Evolutionary conservation across 2,888 invertebrate species (phyloP), one percentile per base, ranked within the genome.

Genomic region (Andrena camellia): DNA sequence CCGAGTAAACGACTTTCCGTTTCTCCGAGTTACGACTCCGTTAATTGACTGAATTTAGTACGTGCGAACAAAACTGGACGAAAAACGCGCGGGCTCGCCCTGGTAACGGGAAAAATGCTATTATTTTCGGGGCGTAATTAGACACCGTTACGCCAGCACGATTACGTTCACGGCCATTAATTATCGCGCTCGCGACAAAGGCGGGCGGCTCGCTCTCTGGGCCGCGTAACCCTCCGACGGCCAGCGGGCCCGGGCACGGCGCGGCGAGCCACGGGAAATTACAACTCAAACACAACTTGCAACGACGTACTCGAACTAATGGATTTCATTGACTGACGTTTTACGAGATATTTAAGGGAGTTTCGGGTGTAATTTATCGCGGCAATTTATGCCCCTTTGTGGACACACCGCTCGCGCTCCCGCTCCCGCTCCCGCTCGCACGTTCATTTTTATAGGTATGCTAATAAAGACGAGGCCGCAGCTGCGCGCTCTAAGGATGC

Each of bases 371-470:
- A 92, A 93, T 93, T 93, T 92, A 93, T 89, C 89, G 90, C 88
- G 89, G 89, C 88, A 91, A 90, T 91, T 92, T 90, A 90, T 91
- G 89, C 87, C 88, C 83, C 84, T 77, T 78, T 83, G 87, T 81
- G 83, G 81, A 79, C 70, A 78, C 60, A 64, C 42, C 50, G 54
- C 84, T 57, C 20, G 26, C 70, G 67, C 50, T 64, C n/a, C n/a
- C n/a, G n/a, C n/a, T n/a, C n/a, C 42, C 50, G 54, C 84, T 57
- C 20, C 57, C 70, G 67, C 50, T 64, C n/a, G 66, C 87, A 88
- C 89, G 90, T 90, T 90, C 92, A 92, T 93, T 93, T 93, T 93
- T 93, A 93, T 92, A 92, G 91, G 90, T 92, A 93, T 93, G 93
- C 92, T 93, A 93, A 93, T 93, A 93, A 93, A 93, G 90, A 90